phyloP scores from a whole-genome alignment of 2,888 invertebrate species.

The Carterocephalus palaemon region DNA sequence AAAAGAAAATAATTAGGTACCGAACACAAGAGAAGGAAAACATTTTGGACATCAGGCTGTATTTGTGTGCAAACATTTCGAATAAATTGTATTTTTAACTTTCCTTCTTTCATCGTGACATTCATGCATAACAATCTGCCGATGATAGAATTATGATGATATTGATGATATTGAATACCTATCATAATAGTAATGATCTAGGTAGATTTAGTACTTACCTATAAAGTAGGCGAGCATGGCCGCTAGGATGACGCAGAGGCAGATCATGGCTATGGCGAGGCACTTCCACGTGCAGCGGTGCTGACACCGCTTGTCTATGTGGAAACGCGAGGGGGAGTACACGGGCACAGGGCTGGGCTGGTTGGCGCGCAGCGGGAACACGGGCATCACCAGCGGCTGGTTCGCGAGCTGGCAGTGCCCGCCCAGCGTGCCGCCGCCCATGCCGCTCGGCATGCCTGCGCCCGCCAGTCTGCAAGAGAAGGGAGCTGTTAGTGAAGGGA shows the following conservation, averaged over 20 bases:
- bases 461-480: slow-evolving; percentile 70
- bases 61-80: too few relatives aligned
- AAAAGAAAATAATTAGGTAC: too few relatives aligned
- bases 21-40: too few relatives aligned
- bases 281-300: slow-evolving; percentile 98
- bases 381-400: slow-evolving; percentile 91
- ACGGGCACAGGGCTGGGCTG: slow-evolving; percentile 87
- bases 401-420: slow-evolving; percentile 84
- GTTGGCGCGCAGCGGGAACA: slow-evolving; percentile 90
- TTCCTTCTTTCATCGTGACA: too few relatives aligned
- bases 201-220: too few relatives aligned
- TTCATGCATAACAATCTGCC: too few relatives aligned
- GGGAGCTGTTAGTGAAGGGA: not conserved
- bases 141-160: too few relatives aligned
- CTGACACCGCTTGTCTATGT: slow-evolving; percentile 95
- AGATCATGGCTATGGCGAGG: slow-evolving; percentile 94
- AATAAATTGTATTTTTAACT: too few relatives aligned
- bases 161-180: too few relatives aligned
- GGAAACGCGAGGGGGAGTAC: slow-evolving; percentile 94
- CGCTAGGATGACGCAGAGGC: slow-evolving; percentile 92
- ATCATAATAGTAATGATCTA: too few relatives aligned
- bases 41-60: too few relatives aligned
- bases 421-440: slow-evolving; percentile 82
- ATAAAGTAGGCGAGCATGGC: slow-evolving; percentile 97
- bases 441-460: slow-evolving; percentile 76